Evolutionary conservation across 1,140 invertebrate species (phyloP).

Genomic region (Pteromalus puparum): DNA sequence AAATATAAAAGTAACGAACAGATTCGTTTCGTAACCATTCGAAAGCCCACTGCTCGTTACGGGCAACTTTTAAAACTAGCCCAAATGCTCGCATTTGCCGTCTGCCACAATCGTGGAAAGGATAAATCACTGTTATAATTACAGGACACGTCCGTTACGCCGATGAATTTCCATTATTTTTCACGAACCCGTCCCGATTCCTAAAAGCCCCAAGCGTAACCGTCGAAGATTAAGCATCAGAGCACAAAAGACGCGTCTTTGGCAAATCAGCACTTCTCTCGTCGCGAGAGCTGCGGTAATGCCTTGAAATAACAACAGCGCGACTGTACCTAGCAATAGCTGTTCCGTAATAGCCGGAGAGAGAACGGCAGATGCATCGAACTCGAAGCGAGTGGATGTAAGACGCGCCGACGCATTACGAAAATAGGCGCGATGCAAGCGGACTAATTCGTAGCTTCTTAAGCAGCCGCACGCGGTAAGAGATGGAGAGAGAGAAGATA

Average conservation of each 20-base stretch:
- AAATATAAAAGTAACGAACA: too few species aligned
- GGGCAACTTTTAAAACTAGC: too few species aligned
- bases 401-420: slow-evolving; percentile 1
- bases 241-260: background rate
- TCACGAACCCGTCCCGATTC: background rate
- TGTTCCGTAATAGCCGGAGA: background rate
- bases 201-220: background rate
- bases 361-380: slow-evolving; percentile 19
- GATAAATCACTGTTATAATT: background rate
- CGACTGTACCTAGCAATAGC: background rate
- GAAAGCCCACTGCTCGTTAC: too few species aligned
- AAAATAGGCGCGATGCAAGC: slow-evolving; percentile 22
- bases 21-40: too few species aligned
- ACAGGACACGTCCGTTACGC: background rate
- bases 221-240: background rate
- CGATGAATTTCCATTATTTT: background rate
- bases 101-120: background rate
- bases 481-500: slow-evolving; percentile 60
- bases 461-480: slow-evolving; percentile 36
- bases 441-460: slow-evolving; percentile 45
- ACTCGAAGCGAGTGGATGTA: background rate
- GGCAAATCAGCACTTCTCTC: background rate
- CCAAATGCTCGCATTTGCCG: too few species aligned
- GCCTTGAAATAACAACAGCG: background rate
- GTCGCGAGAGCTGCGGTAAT: background rate